Conservation (phyloP, 2,113 vertebrate genomes). For the Dunckerocampus dactyliophorus region DNA sequence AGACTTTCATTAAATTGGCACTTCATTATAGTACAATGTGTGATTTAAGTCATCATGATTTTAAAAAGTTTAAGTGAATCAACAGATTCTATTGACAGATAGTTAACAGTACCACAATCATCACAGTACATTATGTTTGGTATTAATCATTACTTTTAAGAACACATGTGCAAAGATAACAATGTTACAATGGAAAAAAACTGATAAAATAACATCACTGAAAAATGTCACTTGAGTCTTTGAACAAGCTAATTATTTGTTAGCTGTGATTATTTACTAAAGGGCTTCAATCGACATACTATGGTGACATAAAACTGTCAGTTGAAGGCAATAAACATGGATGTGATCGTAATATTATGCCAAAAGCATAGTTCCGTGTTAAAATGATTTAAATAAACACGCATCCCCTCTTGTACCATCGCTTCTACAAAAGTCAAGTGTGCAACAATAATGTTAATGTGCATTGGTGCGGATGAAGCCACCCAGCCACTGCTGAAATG, state of each 20-base stretch:
- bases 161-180: background rate
- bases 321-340: background rate
- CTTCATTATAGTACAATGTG: too few relatives aligned
- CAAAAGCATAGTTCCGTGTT: too few relatives aligned
- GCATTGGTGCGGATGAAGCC: slow-evolving; percentile 25
- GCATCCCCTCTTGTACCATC: slow-evolving; percentile 2
- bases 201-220: background rate
- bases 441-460: slow-evolving; percentile 20
- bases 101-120: too few relatives aligned
- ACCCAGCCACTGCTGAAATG: slow-evolving; percentile 42
- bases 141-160: too few relatives aligned
- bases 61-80: too few relatives aligned
- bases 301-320: background rate
- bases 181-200: background rate
- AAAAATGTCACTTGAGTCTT: slow-evolving; percentile 2
- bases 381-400: background rate
- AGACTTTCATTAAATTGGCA: too few relatives aligned
- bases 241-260: slow-evolving; percentile 7
- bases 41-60: too few relatives aligned
- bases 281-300: slow-evolving; percentile 18
- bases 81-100: too few relatives aligned
- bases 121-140: too few relatives aligned
- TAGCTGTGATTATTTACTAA: slow-evolving; percentile 15
- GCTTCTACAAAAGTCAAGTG: slow-evolving; percentile 6
- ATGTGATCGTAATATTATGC: background rate